Evolutionary conservation across 2,797 vertebrate species (phyloP).

Genomic region (Taeniopygia guttata): DNA sequence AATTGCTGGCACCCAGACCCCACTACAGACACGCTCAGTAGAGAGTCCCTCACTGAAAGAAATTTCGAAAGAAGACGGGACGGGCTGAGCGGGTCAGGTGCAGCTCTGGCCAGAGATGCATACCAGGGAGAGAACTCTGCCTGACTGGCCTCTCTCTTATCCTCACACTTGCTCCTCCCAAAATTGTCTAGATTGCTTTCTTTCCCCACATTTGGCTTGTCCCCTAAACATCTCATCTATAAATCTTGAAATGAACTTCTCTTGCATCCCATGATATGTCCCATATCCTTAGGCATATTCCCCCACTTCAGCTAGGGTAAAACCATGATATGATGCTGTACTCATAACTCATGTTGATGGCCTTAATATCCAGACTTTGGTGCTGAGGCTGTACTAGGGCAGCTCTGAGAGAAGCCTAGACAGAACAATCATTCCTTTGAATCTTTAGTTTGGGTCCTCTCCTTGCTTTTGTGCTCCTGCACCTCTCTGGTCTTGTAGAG

Average conservation of each 20-base stretch:
- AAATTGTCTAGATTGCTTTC: fast-evolving
- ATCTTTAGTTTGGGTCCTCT: background rate
- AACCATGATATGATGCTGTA: background rate
- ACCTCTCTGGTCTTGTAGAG: background rate
- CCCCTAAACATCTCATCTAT: background rate
- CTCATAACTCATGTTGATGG: background rate
- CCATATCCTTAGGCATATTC: background rate
- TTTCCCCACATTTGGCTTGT: background rate
- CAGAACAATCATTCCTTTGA: background rate
- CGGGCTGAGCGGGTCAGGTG: background rate
- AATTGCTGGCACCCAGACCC: background rate
- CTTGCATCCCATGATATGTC: no score
- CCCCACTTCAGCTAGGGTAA: background rate
- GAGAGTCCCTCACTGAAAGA: background rate
- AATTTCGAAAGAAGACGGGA: background rate
- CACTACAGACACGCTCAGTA: fast-evolving
- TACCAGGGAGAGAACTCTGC: background rate
- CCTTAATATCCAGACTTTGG: background rate
- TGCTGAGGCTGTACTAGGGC: background rate
- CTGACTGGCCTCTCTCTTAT: background rate
- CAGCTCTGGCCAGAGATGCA: background rate
- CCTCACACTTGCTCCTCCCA: background rate
- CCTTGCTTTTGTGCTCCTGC: background rate
- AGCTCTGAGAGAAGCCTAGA: background rate
- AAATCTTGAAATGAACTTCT: background rate